Evolutionary conservation across 2,888 invertebrate species (phyloP).

Genomic region (Candidula unifasciata): DNA sequence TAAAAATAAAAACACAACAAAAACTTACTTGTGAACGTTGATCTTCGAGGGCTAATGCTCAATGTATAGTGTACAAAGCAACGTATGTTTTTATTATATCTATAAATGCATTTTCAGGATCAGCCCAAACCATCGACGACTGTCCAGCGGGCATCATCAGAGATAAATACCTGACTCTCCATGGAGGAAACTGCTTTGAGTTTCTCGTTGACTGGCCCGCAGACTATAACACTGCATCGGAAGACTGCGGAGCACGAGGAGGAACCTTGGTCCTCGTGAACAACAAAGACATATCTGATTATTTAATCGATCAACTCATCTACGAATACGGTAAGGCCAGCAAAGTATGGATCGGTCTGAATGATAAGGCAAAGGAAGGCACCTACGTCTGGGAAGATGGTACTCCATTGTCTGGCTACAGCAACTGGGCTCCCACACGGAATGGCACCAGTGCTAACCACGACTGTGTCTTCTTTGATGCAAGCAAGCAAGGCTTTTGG

Average conservation of each 20-base stretch:
- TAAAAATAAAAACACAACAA: too few relatives aligned
- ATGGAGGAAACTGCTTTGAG: constrained; percentile 24
- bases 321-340: neutral
- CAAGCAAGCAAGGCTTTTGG: constrained; percentile 1
- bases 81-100: too few relatives aligned
- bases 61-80: too few relatives aligned
- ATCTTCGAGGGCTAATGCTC: too few relatives aligned
- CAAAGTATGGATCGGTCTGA: constrained; percentile 38
- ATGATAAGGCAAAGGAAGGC: constrained; percentile 23
- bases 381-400: constrained; percentile 42
- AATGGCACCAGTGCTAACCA: neutral
- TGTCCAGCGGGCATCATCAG: constrained; percentile 32
- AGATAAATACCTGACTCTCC: neutral
- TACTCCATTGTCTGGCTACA: constrained; percentile 2
- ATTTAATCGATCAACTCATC: constrained; percentile 24
- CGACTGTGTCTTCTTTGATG: constrained; percentile 29
- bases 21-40: too few relatives aligned
- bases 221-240: constrained; percentile 18
- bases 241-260: constrained; percentile 19
- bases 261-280: constrained; percentile 44
- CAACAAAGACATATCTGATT: constrained; percentile 20
- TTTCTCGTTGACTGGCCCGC: constrained; percentile 12
- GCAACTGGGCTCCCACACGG: neutral
- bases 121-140: constrained; percentile 10
- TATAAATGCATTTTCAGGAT: constrained; percentile 18